These are phyloP conservation scores for Actinia tenebrosa DNA, from an alignment of 64 coral and sea anemone species.

Conservation along the genomic window DNA sequence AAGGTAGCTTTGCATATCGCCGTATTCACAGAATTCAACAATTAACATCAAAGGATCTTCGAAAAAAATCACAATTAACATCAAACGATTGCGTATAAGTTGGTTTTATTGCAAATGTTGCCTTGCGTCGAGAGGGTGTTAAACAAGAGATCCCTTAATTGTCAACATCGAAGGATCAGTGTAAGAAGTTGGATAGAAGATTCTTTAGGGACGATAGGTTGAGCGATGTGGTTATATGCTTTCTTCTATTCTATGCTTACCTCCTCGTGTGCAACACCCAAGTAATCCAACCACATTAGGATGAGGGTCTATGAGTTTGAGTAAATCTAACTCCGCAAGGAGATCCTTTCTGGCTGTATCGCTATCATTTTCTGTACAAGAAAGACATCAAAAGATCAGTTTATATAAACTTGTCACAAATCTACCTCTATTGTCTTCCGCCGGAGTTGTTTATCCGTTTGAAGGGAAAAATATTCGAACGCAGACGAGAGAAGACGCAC, in stretches of 20 bases:
- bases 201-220: too few relatives aligned
- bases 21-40: conserved; percentile 94
- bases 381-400: neutral
- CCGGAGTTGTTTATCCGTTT: neutral
- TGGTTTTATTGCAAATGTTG: too few relatives aligned
- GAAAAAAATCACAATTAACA: too few relatives aligned
- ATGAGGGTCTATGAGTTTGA: conserved; percentile 96
- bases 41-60: conserved; percentile 77
- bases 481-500: too few relatives aligned
- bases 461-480: too few relatives aligned
- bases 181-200: too few relatives aligned
- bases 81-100: too few relatives aligned
- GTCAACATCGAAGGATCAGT: too few relatives aligned
- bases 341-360: conserved; percentile 91
- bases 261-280: conserved; percentile 91
- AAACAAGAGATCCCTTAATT: too few relatives aligned
- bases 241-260: conserved; percentile 16
- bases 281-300: conserved; percentile 92
- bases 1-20: conserved; percentile 92
- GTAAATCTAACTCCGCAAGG: conserved; percentile 78
- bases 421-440: neutral
- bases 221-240: too few relatives aligned
- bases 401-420: neutral
- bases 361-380: conserved; percentile 82
- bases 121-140: too few relatives aligned